Percentiles rank a stretch among this genome's conserved stretches.
Conservation (phyloP, 2,113 vertebrate genomes). For the Daboia siamensis region DNA sequence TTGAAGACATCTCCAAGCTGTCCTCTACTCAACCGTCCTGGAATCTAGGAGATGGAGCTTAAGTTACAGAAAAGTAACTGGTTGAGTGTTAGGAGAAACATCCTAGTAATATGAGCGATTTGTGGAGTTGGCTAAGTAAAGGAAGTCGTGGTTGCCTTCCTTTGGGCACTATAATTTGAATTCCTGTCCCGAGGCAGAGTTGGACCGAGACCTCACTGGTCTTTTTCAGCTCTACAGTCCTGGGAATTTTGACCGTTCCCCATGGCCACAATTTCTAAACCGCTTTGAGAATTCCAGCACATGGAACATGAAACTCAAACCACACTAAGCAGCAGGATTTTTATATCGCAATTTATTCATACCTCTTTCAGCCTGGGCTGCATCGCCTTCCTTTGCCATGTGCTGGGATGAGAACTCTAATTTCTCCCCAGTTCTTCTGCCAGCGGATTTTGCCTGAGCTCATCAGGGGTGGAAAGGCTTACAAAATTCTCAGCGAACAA, state of each 20-base stretch:
- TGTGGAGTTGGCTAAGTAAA: neutral
- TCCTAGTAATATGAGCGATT: neutral
- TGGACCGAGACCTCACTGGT: neutral
- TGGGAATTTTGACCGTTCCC: neutral
- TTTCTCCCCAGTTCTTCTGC: neutral
- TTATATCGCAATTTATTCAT: neutral
- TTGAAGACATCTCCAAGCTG: neutral
- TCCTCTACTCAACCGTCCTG: neutral
- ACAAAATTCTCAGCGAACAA: neutral
- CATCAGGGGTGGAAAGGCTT: neutral
- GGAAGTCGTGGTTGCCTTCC: neutral
- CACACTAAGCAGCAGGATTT: neutral
- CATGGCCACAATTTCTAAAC: neutral
- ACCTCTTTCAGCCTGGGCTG: neutral
- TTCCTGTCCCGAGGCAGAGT: neutral
- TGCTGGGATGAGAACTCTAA: neutral
- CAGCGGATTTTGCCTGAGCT: neutral
- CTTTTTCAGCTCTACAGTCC: neutral
- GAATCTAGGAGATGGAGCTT: neutral
- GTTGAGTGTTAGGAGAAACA: neutral
- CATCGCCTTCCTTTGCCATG: neutral
- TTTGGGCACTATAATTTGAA: neutral
- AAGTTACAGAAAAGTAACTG: neutral
- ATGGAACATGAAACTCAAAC: neutral
- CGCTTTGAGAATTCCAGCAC: neutral